Base-by-base conservation (phyloP, 1,140 invertebrate genomes). In the Heliothis virescens region DNA sequence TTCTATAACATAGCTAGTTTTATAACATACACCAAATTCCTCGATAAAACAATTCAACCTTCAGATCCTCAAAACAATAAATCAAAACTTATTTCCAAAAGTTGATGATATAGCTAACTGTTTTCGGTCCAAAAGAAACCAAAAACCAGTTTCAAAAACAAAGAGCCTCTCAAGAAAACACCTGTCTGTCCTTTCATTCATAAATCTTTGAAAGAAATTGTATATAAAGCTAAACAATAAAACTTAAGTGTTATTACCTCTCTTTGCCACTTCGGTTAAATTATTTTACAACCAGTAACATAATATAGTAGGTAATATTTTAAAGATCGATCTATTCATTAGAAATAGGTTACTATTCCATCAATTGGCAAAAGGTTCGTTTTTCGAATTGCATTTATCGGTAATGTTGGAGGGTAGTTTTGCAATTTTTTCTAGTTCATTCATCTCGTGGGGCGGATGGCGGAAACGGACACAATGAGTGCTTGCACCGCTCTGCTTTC, bases 391-490 rank as follows among this genome's bases (percentile, higher is more conserved):
- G 50, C 59, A 63, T 76, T 65, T 76, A 76, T 76, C 50, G 63
- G 74, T 76, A 76, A 53, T 15, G 34, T 76, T 59, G 34, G 10
- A 60, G 60, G 26, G 15, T 18, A 34, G 13, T 52, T n/a, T 76
- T 65, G 60, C 74, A 63, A 55, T 76, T 76, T 76, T 75, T 76
- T 72, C 21, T 62, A 75, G 57, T 81, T 57, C 63, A 90, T 89
- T 89, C 86, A 87, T 88, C 86, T 87, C 83, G 76, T 71, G 57
- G 80, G 72, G 71, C 77, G 86, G 86, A 90, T 90, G 87, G 86
- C 90, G 91, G 91, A 93, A 93, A 91, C 77, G 87, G 81, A 82
- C 85, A 92, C 90, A 93, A 91, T 89, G 79, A 87, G 87, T 75
- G 83, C 87, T 90, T 86, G 85, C 85, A 86, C 85, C 73, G 75